Evolutionary conservation across 2,113 vertebrate genomes (phyloP).

Genomic region (Thinocorus orbignyianus): DNA sequence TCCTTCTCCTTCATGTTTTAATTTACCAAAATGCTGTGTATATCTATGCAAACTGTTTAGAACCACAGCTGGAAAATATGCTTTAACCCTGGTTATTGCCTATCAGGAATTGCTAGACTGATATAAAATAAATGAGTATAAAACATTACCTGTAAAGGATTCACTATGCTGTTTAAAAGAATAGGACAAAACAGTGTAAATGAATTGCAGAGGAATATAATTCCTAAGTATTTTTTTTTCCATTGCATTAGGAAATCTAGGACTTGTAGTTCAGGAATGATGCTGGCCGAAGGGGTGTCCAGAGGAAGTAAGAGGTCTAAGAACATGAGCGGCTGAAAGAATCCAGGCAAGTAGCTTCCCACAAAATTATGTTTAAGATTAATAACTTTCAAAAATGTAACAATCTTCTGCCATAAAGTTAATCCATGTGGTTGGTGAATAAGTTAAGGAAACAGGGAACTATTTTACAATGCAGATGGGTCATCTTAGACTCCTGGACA

Average conservation of each 20-base stretch:
- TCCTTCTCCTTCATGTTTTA: too few relatives aligned
- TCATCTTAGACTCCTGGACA: neutral
- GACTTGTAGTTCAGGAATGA: neutral
- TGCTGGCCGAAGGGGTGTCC: neutral
- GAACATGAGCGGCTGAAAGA: neutral
- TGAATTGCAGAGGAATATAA: neutral
- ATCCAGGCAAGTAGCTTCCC: neutral
- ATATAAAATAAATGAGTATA: neutral
- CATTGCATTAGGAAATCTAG: neutral
- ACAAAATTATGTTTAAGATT: neutral
- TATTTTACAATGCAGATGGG: neutral
- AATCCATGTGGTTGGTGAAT: neutral
- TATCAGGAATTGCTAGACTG: neutral
- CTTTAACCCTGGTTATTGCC: neutral
- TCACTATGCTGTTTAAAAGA: neutral
- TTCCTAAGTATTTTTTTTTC: neutral
- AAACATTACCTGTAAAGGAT: neutral
- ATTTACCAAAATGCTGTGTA: neutral
- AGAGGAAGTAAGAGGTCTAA: neutral
- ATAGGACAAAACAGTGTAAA: neutral
- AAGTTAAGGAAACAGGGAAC: neutral
- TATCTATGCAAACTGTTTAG: neutral
- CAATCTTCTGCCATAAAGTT: neutral
- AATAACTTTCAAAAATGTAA: neutral
- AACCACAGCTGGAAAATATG: neutral